Base-by-base conservation (phyloP, 2,888 invertebrate genomes). In the Aphodius granarius region DNA sequence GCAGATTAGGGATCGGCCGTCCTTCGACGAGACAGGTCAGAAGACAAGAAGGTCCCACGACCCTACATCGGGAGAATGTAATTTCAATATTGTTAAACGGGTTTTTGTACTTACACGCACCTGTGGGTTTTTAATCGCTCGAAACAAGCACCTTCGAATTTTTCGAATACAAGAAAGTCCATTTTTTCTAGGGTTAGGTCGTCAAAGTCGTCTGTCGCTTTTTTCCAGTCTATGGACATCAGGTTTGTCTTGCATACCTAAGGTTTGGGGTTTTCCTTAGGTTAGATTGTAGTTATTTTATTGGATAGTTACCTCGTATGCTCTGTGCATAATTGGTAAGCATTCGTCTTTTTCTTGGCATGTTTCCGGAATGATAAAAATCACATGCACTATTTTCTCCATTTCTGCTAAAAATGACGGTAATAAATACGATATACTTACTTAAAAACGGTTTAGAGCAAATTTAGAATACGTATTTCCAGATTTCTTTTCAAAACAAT, bases 41-140 rank as follows among this genome's bases (percentile, higher is more conserved):
- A 16, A 97, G 85, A 83, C 96, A 97, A 73, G 92, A 90, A 0
- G 97, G 95, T 0, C 97, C 97, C 76, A 96, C 89, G 79, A 97
- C 89, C 84, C 96, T 95, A 86, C 85, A 43, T 43, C 82, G 85
- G 22, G 71, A 79, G 77, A 20, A 64, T 73, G 68, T 64, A 15
- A 64, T 17, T 20, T 43, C 22, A 71, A 18, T 16, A 13, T 18
- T 70, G 23, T 63, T 15, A 62, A 19, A 18, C 66, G 13, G 43
- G 3, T 5, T 17, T 65, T 68, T 23, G 74, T 83, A 91, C 93
- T 91, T 89, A 94, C 92, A 93, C 88, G 82, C 94, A 92, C 82
- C 92, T 93, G 0, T 90, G 92, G 68, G 86, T 85, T 79, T 89
- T 89, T 5, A 94, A 83, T 81, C 91, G 91, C 0, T 92, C 89